Percentiles rank a stretch among this genome's conserved stretches.
Conservation (phyloP, 2,888 invertebrate species). For the Chorisops tibialis region DNA sequence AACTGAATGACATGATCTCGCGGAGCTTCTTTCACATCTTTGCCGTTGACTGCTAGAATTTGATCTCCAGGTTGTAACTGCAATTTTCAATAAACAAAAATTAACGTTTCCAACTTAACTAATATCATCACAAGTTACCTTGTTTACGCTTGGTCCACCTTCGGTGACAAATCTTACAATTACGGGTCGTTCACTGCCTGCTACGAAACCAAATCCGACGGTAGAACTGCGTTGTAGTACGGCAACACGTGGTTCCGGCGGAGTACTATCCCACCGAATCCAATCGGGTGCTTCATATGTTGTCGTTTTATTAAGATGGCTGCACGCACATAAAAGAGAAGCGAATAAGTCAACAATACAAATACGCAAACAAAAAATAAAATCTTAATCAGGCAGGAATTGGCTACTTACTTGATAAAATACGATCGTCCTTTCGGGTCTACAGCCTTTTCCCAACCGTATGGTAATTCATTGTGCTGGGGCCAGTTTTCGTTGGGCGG, state of each 20-base stretch:
- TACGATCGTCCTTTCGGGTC: constrained; percentile 77
- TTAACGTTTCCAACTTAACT: background rate
- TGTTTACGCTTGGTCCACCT: constrained; percentile 87
- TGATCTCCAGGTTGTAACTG: constrained; percentile 86
- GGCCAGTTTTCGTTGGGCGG: constrained; percentile 84
- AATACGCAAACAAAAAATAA: too few relatives aligned
- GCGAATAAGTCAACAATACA: constrained; percentile 11
- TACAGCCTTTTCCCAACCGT: constrained; percentile 87
- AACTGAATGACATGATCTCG: constrained; percentile 86
- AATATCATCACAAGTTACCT: constrained; percentile 52
- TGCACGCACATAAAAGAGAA: constrained; percentile 43
- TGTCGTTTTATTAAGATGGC: constrained; percentile 83
- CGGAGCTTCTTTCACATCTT: constrained; percentile 81
- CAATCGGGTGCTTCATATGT: constrained; percentile 79
- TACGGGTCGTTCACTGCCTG: constrained; percentile 89
- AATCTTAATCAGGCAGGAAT: background rate
- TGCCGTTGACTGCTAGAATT: constrained; percentile 84
- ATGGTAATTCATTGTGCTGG: constrained; percentile 67
- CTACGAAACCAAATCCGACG: constrained; percentile 93
- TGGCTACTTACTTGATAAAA: constrained; percentile 68
- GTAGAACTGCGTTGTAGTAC: constrained; percentile 71
- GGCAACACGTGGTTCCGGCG: constrained; percentile 76
- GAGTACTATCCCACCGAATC: constrained; percentile 64
- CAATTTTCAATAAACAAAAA: constrained; percentile 19
- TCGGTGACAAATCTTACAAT: constrained; percentile 85